Conservation (phyloP, 1,140 invertebrate genomes). For the Aphis craccivora region DNA sequence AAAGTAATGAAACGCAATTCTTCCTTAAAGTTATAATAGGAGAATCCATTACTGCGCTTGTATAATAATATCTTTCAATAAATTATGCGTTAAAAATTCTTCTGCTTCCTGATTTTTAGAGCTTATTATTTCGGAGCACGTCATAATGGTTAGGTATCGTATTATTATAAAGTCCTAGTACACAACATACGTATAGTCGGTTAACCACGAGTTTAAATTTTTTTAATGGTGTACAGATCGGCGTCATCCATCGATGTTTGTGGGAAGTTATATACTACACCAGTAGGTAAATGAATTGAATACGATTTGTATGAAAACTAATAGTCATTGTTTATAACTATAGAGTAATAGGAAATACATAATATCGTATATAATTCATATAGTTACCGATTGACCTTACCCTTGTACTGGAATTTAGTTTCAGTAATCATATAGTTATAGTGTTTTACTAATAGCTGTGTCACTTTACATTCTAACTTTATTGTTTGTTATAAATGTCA, state of each 20-base stretch:
- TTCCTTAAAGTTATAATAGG: neutral
- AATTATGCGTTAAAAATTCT: neutral
- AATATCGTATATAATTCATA: neutral
- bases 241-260: neutral
- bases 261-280: neutral
- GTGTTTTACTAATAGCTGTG: neutral
- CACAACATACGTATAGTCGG: neutral
- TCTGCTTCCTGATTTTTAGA: neutral
- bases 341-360: neutral
- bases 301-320: neutral
- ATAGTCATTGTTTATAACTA: constrained; percentile 35
- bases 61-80: neutral
- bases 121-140: neutral
- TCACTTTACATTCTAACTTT: neutral
- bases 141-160: neutral
- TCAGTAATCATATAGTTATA: too few relatives aligned
- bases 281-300: neutral
- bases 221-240: neutral
- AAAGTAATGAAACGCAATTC: neutral
- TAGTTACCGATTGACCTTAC: constrained; percentile 36
- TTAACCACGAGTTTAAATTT: neutral
- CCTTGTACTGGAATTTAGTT: neutral
- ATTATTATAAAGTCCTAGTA: neutral
- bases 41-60: neutral
- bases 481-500: neutral